Percentiles rank a stretch among this genome's conserved stretches.
phyloP scores from a whole-genome alignment of 2,888 invertebrate species.

The Pyrochroa serraticornis region DNA sequence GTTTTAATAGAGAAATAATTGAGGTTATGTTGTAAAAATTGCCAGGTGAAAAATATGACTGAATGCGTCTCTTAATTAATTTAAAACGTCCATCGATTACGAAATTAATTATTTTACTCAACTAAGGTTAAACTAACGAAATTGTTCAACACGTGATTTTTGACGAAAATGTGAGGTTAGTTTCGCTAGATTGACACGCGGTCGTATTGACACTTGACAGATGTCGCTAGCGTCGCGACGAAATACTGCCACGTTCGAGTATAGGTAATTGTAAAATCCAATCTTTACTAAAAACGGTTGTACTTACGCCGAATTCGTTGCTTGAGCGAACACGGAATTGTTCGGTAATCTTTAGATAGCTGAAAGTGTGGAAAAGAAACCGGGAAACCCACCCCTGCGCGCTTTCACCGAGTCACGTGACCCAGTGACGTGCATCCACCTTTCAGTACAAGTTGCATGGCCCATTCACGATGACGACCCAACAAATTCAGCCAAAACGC shows the following conservation, averaged over 20 bases:
- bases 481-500: constrained; percentile 59
- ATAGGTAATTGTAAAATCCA: background rate
- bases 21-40: no score
- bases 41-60: no score
- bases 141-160: no score
- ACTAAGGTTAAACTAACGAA: no score
- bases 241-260: constrained; percentile 24
- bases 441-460: constrained; percentile 39
- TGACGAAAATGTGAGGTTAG: constrained; percentile 7
- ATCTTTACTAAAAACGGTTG: background rate
- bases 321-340: background rate
- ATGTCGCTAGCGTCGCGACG: constrained; percentile 2
- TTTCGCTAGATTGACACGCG: background rate
- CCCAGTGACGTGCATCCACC: constrained; percentile 34
- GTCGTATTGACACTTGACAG: constrained; percentile 4
- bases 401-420: constrained; percentile 50
- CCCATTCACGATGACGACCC: constrained; percentile 63
- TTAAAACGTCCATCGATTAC: no score
- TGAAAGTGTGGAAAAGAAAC: background rate
- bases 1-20: background rate
- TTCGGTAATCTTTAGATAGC: background rate
- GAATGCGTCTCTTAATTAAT: background rate
- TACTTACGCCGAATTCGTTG: background rate
- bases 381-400: constrained; percentile 12
- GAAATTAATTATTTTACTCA: no score